Evolutionary conservation across 2,797 vertebrate species (phyloP), one percentile per base, ranked within the genome.

Genomic region (Ibycter americanus): DNA sequence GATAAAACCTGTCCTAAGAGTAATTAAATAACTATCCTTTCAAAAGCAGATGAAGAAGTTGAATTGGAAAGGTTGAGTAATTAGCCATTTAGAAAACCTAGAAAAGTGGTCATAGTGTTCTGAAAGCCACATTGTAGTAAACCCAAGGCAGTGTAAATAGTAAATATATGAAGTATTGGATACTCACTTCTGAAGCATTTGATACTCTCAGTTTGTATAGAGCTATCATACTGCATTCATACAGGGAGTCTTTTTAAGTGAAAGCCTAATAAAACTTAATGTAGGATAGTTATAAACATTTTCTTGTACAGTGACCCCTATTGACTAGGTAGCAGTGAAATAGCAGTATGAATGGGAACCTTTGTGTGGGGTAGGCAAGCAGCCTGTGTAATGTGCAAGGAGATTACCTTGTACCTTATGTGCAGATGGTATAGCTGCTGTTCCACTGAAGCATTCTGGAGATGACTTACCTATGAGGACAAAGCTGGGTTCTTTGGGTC

Each of bases 191-290:
- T 68, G 92, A 83, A 87, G 47, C 51, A 25, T 77, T 93, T 71
- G 44, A 29, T 70, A 10, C 81, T 91, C 15, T 29, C 38, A 32
- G 96, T 59, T 66, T 67, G 68, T 26, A 32, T 67, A n/a, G 76
- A 83, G 46, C 55, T 58, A 40, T 76, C 54, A 13, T 63, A 42
- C 27, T 32, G 31, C 27, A 32, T 85, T 94, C 59, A 38, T 58
- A 80, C 67, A 90, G 90, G 72, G 82, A 70, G 94, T 46, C 47
- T 49, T 92, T 49, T 81, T 51, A 61, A 91, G 46, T 70, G 86
- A 70, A 70, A 90, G 89, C 84, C 55, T 38, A 29, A 18, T 68
- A 83, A 76, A 68, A n/a, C 73, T 32, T 34, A 16, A 19, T 18
- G 89, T 74, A 54, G 49, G 38, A 42, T 17, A 85, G 27, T 55